A percentile compares a stretch with the other conserved stretches of the same genome.
phyloP scores from a whole-genome alignment of 2,797 vertebrate genomes.

The Chiroxiphia lanceolata region DNA sequence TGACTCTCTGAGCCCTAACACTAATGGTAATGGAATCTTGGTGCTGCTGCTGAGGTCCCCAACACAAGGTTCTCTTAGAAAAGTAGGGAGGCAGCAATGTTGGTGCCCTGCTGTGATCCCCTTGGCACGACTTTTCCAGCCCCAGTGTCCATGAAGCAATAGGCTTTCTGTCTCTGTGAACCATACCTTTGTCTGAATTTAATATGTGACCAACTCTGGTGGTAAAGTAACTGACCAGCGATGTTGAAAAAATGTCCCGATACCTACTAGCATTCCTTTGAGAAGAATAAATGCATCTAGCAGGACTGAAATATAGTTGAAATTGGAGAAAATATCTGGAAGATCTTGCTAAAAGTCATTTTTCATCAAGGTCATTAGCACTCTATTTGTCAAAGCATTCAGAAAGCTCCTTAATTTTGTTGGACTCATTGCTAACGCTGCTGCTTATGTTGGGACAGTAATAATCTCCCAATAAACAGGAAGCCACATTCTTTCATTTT shows the following conservation, averaged over 20 bases:
- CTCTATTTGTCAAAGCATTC: slow-evolving; percentile 50
- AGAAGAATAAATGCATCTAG: neutral
- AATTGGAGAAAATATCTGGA: slow-evolving; percentile 13
- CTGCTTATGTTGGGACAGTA: slow-evolving; percentile 8
- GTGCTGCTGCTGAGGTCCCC: neutral
- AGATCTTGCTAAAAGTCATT: neutral
- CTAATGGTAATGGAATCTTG: neutral
- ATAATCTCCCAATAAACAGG: slow-evolving; percentile 27
- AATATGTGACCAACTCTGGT: neutral
- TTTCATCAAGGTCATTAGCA: slow-evolving; percentile 48
- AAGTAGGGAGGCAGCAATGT: neutral
- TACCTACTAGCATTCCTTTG: neutral
- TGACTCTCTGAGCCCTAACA: neutral
- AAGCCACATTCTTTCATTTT: slow-evolving; percentile 40
- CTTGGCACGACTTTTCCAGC: neutral
- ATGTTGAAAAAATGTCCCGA: neutral
- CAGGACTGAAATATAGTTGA: neutral
- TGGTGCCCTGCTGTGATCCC: neutral
- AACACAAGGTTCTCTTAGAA: neutral
- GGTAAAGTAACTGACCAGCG: neutral
- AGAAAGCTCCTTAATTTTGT: slow-evolving; percentile 33
- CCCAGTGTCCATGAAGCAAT: neutral
- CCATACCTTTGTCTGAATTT: neutral
- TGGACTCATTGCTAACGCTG: neutral
- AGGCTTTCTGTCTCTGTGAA: neutral